These are phyloP conservation scores for Unio delphinus DNA, from an alignment of 2,888 invertebrate species.

Conservation along the genomic window DNA sequence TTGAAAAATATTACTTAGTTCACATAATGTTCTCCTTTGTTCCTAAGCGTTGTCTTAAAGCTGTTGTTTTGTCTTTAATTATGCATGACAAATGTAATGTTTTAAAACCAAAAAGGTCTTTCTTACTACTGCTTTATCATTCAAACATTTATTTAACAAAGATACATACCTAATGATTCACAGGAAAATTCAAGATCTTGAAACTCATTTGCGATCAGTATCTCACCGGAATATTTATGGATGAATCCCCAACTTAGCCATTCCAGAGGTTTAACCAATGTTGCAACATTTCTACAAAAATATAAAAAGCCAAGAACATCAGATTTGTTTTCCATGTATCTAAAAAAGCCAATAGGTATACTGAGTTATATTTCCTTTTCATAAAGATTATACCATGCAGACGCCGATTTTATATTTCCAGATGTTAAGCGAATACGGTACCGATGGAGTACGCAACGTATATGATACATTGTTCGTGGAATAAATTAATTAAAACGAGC, in stretches of 20 bases:
- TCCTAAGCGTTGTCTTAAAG: no score
- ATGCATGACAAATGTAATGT: neutral
- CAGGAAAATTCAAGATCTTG: slow-evolving; percentile 53
- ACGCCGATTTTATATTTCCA: no score
- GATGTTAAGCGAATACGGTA: no score
- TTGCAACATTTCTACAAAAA: slow-evolving; percentile 37
- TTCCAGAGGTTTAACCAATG: slow-evolving; percentile 46
- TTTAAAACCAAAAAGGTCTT: neutral
- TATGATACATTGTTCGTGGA: no score
- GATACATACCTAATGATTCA: slow-evolving; percentile 11
- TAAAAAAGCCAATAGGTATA: no score
- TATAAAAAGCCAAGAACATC: neutral
- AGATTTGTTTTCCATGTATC: no score
- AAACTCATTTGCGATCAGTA: slow-evolving; percentile 60
- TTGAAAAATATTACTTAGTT: no score
- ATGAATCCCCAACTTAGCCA: slow-evolving; percentile 52
- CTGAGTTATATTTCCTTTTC: no score
- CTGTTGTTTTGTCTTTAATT: neutral
- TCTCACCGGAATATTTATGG: slow-evolving; percentile 57
- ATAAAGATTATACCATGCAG: no score
- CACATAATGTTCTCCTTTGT: no score
- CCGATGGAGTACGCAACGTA: no score
- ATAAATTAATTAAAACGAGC: no score
- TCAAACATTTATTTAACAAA: neutral
- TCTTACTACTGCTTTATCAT: slow-evolving; percentile 1